phyloP scores from a whole-genome alignment of 2,113 vertebrate genomes.

The Thamnophis sirtalis region DNA sequence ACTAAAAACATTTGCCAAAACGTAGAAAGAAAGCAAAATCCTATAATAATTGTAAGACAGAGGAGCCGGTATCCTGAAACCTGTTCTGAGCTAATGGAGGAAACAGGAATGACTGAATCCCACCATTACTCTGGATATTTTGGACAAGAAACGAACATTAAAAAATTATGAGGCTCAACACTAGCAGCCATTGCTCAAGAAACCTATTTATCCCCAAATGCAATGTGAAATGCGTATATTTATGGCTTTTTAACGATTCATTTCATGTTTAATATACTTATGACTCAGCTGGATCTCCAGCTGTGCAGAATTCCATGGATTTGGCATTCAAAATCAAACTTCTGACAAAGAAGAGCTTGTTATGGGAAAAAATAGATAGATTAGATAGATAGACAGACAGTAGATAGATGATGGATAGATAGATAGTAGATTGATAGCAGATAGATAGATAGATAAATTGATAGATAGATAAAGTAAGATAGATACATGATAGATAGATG shows the following conservation, averaged over 20 bases:
- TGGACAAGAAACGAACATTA: neutral
- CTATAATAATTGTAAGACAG: neutral
- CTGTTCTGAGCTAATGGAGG: neutral
- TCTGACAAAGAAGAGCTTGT: neutral
- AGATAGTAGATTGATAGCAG: too few species aligned
- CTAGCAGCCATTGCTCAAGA: neutral
- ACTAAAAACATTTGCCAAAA: neutral
- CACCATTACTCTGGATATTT: neutral
- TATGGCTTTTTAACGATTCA: neutral
- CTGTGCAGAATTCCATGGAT: neutral
- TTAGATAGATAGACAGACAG: too few species aligned
- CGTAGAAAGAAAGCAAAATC: neutral
- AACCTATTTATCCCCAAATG: neutral
- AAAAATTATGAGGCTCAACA: neutral
- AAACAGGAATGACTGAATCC: neutral
- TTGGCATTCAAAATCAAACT: neutral
- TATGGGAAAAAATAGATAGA: neutral
- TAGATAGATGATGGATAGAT: too few species aligned
- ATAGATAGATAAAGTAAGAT: too few species aligned
- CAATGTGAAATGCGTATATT: neutral
- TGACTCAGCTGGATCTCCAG: neutral
- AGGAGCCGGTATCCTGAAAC: neutral
- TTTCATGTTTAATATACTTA: neutral
- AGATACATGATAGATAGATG: too few species aligned
- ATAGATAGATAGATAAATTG: too few species aligned